phyloP scores from a whole-genome alignment of 2,113 vertebrate species.

The Excalfactoria chinensis region DNA sequence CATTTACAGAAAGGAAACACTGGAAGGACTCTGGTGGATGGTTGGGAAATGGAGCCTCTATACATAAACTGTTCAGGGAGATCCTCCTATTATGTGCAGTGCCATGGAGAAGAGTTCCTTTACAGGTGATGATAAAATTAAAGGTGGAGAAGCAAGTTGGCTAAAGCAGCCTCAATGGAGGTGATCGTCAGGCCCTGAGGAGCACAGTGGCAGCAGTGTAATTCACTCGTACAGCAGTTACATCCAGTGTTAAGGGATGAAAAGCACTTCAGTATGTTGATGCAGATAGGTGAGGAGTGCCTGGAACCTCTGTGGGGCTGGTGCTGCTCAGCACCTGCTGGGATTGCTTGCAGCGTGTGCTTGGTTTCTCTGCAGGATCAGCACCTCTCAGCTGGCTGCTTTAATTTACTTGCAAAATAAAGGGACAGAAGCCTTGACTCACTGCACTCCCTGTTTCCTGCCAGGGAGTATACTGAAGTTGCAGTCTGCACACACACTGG shows the following conservation, averaged over 20 bases:
- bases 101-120: background rate
- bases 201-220: background rate
- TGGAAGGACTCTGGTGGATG: background rate
- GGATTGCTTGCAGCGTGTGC: accelerated
- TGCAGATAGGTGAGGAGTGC: background rate
- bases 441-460: background rate
- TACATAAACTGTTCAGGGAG: accelerated
- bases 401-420: background rate
- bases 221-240: accelerated
- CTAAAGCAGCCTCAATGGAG: background rate
- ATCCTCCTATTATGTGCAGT: background rate
- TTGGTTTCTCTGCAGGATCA: accelerated
- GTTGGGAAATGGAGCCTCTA: accelerated
- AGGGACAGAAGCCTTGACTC: background rate
- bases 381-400: background rate
- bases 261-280: accelerated
- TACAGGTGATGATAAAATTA: background rate
- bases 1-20: accelerated
- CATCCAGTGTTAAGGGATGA: background rate
- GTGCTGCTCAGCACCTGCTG: background rate
- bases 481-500: background rate
- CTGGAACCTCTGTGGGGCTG: background rate
- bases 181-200: background rate
- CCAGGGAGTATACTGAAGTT: background rate
- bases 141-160: background rate